A percentile compares a stretch with the other conserved stretches of the same genome.
Evolutionary conservation across 2,888 invertebrate genomes (phyloP).

Genomic region (Gisinianus flammeolus): DNA sequence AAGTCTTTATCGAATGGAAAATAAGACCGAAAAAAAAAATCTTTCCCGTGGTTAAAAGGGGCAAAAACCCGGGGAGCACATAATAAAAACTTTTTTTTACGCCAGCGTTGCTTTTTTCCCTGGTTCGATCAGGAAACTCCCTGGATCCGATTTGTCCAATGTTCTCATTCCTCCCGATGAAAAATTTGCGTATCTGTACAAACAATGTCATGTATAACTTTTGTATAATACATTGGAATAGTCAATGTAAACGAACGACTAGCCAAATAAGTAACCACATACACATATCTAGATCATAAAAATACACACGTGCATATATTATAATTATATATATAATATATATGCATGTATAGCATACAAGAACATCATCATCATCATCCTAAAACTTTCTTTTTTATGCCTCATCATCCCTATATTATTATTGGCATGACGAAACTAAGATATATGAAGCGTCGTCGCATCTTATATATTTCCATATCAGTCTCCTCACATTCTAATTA

Average conservation of each 20-base stretch:
- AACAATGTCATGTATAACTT: background rate
- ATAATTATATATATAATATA: conserved; percentile 31
- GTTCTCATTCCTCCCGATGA: background rate
- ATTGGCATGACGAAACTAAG: no score
- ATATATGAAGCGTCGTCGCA: no score
- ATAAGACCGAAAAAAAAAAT: no score
- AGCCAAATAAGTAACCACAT: background rate
- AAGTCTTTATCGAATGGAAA: conserved; percentile 1
- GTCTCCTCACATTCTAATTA: no score
- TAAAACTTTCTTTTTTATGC: no score
- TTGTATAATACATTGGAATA: no score
- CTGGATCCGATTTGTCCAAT: conserved; percentile 9
- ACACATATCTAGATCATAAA: background rate
- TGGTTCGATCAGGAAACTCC: conserved; percentile 40
- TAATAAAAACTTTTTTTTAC: conserved; percentile 45
- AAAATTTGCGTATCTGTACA: conserved; percentile 38
- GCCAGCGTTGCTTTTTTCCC: conserved; percentile 56
- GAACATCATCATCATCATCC: no score
- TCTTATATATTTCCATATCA: no score
- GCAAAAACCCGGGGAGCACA: background rate
- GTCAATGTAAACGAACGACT: background rate
- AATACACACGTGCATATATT: background rate
- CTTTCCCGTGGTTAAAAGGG: no score
- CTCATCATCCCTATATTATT: no score
- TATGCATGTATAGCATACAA: background rate